A percentile compares a stretch with the other conserved stretches of the same genome.
Evolutionary conservation across 2,888 invertebrate genomes (phyloP).

Genomic region (Yponomeuta plumbellus): DNA sequence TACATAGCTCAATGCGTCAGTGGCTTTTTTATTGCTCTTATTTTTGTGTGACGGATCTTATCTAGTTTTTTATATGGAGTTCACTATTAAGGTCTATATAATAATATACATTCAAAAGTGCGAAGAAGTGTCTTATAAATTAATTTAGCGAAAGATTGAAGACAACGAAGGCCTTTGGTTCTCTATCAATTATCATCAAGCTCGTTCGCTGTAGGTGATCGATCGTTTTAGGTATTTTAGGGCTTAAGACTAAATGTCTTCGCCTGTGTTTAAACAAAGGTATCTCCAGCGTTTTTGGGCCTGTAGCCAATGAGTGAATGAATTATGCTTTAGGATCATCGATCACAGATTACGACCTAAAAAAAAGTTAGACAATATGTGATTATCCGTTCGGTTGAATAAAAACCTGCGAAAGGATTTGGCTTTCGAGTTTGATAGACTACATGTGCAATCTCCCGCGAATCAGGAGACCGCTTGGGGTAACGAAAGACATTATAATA

Average conservation of each 20-base stretch:
- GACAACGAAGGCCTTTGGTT: constrained; percentile 16
- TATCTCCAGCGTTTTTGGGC: neutral
- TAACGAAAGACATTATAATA: too few relatives aligned
- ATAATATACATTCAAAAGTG: neutral
- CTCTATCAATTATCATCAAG: constrained; percentile 3
- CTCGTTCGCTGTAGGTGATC: neutral
- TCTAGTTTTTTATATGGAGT: neutral
- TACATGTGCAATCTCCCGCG: too few relatives aligned
- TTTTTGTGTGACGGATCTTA: too few relatives aligned
- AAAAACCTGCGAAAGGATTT: neutral
- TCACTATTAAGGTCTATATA: neutral
- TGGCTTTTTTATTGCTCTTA: too few relatives aligned
- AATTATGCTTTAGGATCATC: neutral
- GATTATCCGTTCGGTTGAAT: neutral
- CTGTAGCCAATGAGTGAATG: neutral
- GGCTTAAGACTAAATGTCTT: neutral
- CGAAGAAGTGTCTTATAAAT: constrained; percentile 18
- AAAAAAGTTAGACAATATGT: neutral
- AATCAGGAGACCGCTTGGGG: too few relatives aligned
- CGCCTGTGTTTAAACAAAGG: neutral
- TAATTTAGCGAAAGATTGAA: constrained; percentile 17
- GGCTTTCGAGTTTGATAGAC: too few relatives aligned
- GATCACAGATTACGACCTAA: neutral
- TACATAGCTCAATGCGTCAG: too few relatives aligned
- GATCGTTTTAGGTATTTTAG: neutral